Base-by-base conservation (phyloP, 2,113 vertebrate genomes). In the Ictidomys tridecemlineatus region DNA sequence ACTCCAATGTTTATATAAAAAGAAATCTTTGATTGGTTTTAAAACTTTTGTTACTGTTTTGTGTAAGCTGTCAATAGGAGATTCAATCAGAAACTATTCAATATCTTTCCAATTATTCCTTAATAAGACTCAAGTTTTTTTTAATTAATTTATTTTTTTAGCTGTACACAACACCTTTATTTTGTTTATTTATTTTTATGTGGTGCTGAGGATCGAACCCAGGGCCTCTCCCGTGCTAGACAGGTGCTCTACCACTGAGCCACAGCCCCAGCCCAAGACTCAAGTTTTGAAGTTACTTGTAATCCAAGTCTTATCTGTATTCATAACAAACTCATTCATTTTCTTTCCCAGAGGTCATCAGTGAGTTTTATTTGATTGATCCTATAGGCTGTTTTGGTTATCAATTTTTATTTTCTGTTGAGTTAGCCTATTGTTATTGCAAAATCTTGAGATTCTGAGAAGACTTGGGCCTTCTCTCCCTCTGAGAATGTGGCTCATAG, bases 71-170 rank as follows among this genome's bases (percentile, higher is more conserved):
- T 90, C 13, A 76, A 48, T n/a, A 39, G 51, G 77, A 89, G 42
- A 70, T 69, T 51, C 28, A 89, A 17, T 37, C 28, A 9, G 28
- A 96, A 83, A 18, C 45, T 87, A 48, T 77, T 91, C n/a, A 26
- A 32, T 85, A 24, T 30, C 17, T 86, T 39, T 69, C 39, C 18
- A 73, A 0, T 94, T 94, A 76, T 95, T 90, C 34, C 51, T 82
- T 89, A 87, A 53, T 69, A 51, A 95, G 70, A 72, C 63, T 90
- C 79, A 94, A 63, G 42, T 84, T 96, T 84, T 88, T n/a, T n/a
- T n/a, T n/a, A n/a, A n/a, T n/a, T n/a, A n/a, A n/a, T n/a, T n/a
- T n/a, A n/a, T n/a, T n/a, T n/a, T n/a, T n/a, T n/a, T n/a, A n/a
- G n/a, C n/a, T n/a, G n/a, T n/a, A n/a, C n/a, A n/a, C n/a, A n/a